A percentile compares a stretch with the other conserved stretches of the same genome.
phyloP scores from a whole-genome alignment of 2,888 invertebrate species.

The Altica lythri region DNA sequence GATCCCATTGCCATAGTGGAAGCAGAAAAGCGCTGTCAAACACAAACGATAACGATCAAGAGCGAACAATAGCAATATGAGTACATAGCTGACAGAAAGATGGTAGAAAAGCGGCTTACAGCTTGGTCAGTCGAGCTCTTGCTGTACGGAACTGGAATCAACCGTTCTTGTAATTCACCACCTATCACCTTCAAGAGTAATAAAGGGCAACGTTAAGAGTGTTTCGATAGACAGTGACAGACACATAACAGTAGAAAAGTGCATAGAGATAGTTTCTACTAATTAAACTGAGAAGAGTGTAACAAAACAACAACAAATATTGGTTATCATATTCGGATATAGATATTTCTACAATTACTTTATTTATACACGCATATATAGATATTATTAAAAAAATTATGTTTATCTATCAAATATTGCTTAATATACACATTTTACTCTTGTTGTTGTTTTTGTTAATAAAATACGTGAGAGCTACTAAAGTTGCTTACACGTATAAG shows the following conservation, averaged over 20 bases:
- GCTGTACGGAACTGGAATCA: conserved; percentile 99
- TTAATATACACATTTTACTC: no score
- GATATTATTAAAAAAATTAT: no score
- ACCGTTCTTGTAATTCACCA: conserved; percentile 99
- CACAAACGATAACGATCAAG: conserved; percentile 57
- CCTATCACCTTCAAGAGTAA: conserved; percentile 99
- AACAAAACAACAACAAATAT: conserved; percentile 36
- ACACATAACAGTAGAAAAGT: conserved; percentile 59
- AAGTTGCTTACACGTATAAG: conserved; percentile 37
- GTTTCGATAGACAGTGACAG: conserved; percentile 63
- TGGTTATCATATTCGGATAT: no score
- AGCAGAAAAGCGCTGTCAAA: conserved; percentile 53
- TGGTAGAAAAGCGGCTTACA: conserved; percentile 85
- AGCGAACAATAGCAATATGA: conserved; percentile 56
- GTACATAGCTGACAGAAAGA: conserved; percentile 60
- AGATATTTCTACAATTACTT: no score
- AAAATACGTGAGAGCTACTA: conserved; percentile 39
- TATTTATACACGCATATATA: no score
- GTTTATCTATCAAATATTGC: no score
- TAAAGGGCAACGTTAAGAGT: conserved; percentile 84
- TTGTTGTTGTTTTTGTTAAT: conserved; percentile 35
- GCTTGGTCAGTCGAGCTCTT: conserved; percentile 99
- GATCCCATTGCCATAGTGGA: conserved; percentile 45
- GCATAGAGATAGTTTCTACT: conserved; percentile 61
- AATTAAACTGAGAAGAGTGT: conserved; percentile 49